phyloP scores from a whole-genome alignment of 2,797 vertebrate species.

The Iguana delicatissima region DNA sequence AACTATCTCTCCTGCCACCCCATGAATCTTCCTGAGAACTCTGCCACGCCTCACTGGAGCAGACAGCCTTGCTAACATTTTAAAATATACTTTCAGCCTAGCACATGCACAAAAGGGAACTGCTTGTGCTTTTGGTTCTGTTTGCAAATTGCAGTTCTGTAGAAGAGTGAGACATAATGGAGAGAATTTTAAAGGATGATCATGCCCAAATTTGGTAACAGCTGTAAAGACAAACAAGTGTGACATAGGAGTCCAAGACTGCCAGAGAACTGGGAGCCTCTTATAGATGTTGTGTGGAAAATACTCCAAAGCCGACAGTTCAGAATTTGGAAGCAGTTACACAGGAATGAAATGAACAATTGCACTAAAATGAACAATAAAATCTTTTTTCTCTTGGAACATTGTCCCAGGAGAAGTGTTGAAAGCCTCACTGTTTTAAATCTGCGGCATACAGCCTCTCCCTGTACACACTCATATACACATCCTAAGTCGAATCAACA shows the following conservation, averaged over 20 bases:
- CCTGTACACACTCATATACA: conserved; percentile 31
- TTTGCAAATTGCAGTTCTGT: background rate
- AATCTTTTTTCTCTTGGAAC: conserved; percentile 45
- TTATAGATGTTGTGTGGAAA: background rate
- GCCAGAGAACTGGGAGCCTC: background rate
- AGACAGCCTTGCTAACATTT: background rate
- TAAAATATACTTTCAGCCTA: background rate
- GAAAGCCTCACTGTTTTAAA: conserved; percentile 34
- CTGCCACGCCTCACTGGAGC: background rate
- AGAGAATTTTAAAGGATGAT: background rate
- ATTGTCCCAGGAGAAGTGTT: conserved; percentile 47
- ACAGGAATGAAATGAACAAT: conserved; percentile 43
- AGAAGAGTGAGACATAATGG: conserved; percentile 10
- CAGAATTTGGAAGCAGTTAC: conserved; percentile 19
- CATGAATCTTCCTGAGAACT: background rate
- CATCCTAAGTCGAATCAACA: conserved; percentile 42
- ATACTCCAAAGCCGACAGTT: background rate
- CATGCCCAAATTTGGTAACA: conserved; percentile 9
- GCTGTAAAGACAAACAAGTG: background rate
- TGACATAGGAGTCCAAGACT: background rate
- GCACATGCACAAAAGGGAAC: conserved; percentile 6
- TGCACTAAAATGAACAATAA: conserved; percentile 30
- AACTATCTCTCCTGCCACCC: background rate
- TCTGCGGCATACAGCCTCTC: conserved; percentile 63
- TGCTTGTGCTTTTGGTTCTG: background rate